Evolutionary conservation across 1,140 invertebrate species (phyloP), one percentile per base, ranked within the genome.

Genomic region (Artemia franciscana): DNA sequence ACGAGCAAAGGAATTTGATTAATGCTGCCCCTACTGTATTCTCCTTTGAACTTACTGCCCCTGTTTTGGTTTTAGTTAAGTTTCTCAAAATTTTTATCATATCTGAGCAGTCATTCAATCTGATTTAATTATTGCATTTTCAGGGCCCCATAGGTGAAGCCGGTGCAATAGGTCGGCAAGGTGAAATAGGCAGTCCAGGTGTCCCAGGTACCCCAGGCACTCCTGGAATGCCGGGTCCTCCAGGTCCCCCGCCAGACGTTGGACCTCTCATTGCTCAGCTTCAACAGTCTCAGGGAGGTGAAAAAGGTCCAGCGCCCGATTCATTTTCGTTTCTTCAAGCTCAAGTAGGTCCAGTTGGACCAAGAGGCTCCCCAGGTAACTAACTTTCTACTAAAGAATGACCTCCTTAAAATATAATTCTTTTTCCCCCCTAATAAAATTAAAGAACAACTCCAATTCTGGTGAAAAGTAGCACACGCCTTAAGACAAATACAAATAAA

Each of bases 321-420:
- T 79, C 82, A 3, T 84, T 83, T 69, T 76, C 81, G 63, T 87
- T 84, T 69, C 74, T 87, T 68, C 85, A 86, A 72, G 81, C 84
- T 23, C 81, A 84, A 72, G 80, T 85, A 15, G 86, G 86, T 12
- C 79, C 82, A 21, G 75, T 81, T 5, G 85, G 85, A 57, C 78
- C 82, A 2, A 74, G 84, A 72, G 85, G 84, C 65, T 74, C 80
- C 61, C 76, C 80, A 69, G 83, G 82, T 80, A 70, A 24, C 60
- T 59, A 58, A n/a, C n/a, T n/a, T n/a, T n/a, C n/a, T n/a, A n/a
- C n/a, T n/a, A n/a, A n/a, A 12, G 28, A 12, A 18, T n/a, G 26
- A 5, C n/a, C 26, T 39, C 21, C 27, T 60, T 25, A 24, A 30
- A 15, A 23, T 5, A 15, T 66, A 30, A 7, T 61, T 62, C 57